phyloP scores from a whole-genome alignment of 2,888 invertebrate genomes.

The Baccha elongata region DNA sequence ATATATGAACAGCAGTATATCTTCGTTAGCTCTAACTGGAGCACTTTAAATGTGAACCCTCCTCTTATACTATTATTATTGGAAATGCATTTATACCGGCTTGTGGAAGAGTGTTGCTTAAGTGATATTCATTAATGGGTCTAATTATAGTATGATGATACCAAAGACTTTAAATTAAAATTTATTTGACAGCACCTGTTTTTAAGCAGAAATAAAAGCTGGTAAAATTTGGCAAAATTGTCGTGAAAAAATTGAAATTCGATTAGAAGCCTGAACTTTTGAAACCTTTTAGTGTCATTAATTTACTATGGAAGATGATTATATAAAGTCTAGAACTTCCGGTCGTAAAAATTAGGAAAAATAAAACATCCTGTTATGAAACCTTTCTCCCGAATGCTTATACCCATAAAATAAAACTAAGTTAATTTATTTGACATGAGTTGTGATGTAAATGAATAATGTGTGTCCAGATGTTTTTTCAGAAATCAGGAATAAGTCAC shows the following conservation, averaged over 20 bases:
- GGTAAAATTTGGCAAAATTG: conserved; percentile 13
- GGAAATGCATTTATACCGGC: conserved; percentile 31
- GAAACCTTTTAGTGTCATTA: conserved; percentile 25
- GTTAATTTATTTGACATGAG: not conserved
- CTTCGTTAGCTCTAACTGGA: not conserved
- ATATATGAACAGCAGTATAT: too few species aligned
- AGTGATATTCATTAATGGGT: conserved; percentile 35
- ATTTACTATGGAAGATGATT: not conserved
- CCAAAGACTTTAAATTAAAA: conserved; percentile 39
- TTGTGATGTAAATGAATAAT: not conserved
- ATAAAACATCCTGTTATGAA: too few species aligned
- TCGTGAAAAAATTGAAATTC: conserved; percentile 37
- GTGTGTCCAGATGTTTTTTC: not conserved
- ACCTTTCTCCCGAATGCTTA: too few species aligned
- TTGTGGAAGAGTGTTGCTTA: conserved; percentile 22
- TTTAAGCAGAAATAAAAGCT: conserved; percentile 1
- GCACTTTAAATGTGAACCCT: conserved; percentile 4
- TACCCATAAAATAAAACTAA: too few species aligned
- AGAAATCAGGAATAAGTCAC: not conserved
- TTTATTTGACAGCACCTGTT: conserved; percentile 47
- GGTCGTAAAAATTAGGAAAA: too few species aligned
- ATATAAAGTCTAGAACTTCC: too few species aligned
- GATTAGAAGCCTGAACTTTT: conserved; percentile 29
- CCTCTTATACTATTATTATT: conserved; percentile 28
- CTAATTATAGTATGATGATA: conserved; percentile 54